Evolutionary conservation across 2,888 invertebrate genomes (phyloP).

Genomic region (Alviniconcha strummeri): DNA sequence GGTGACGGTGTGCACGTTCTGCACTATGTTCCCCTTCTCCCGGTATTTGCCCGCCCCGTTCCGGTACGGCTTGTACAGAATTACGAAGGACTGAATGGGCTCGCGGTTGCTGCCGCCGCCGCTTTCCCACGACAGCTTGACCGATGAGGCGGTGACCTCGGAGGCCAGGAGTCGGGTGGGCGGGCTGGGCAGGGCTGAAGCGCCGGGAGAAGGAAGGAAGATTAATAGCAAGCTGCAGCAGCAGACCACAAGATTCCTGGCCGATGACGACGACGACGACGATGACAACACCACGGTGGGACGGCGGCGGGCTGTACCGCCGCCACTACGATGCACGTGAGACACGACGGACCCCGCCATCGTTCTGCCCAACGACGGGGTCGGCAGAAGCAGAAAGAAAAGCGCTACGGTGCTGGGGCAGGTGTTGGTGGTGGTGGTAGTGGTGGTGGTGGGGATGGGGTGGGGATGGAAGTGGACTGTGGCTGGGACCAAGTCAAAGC

Average conservation of each 20-base stretch:
- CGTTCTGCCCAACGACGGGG: neutral
- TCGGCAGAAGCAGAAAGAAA: slow-evolving; percentile 2
- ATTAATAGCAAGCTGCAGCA: slow-evolving; percentile 29
- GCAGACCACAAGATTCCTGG: neutral
- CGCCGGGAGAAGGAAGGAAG: slow-evolving; percentile 44
- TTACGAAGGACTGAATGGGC: slow-evolving; percentile 92
- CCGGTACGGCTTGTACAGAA: slow-evolving; percentile 96
- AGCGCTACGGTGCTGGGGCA: slow-evolving; percentile 19
- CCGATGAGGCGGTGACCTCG: slow-evolving; percentile 94
- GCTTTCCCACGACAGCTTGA: slow-evolving; percentile 88
- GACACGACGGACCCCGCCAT: slow-evolving; percentile 7
- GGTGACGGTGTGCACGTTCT: slow-evolving; percentile 88
- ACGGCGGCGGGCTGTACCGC: neutral
- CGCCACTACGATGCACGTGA: slow-evolving; percentile 4
- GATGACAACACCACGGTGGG: neutral
- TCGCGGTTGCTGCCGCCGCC: slow-evolving; percentile 75
- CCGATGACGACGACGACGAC: slow-evolving; percentile 1
- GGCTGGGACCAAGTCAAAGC: slow-evolving; percentile 24
- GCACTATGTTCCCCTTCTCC: slow-evolving; percentile 92
- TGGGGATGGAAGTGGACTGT: neutral
- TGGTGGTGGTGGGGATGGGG: no score
- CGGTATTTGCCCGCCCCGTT: slow-evolving; percentile 79
- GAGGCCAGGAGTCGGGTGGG: slow-evolving; percentile 92
- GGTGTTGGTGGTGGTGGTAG: neutral
- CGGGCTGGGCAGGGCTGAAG: slow-evolving; percentile 90